Evolutionary conservation across 1,140 invertebrate species (phyloP), one percentile per base, ranked within the genome.

Genomic region (Drosophila serrata): DNA sequence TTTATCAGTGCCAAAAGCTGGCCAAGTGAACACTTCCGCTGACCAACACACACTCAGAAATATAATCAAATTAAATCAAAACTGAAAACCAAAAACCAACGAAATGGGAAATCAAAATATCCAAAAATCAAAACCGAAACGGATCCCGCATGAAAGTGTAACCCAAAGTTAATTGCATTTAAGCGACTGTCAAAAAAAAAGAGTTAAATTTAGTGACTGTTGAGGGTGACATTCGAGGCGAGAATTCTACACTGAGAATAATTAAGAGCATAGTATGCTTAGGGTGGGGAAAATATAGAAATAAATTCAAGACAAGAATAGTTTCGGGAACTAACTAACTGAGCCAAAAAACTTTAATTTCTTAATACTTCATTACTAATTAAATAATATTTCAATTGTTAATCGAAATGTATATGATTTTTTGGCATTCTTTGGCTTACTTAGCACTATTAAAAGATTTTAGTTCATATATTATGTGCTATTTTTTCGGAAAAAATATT

Each of bases 101-200:
- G 7, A 22, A 27, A 22, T 48, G 24, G 42, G 19, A 35, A 59
- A 22, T 11, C 13, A 15, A 33, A 59, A 46, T 19, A 58, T 13
- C 19, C 12, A 4, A 35, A 35, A 57, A 46, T 13, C 31, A 46
- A 63, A 72, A 37, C 56, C 37, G 12, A 37, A 72, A 69, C 37
- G 35, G 27, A 6, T 37, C 68, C 69, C 68, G 35, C 68, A 58
- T 70, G 29, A 70, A 70, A 72, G 63, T 70, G 35, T 57, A 57
- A 57, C 64, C 48, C 69, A 69, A 72, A 70, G 53, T 59, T 72
- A 65, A 75, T 75, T 65, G 43, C 51, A 51, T 75, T 75, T 75
- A 75, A 75, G 61, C 57, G 57, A 49, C 19, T 57, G 42, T 56
- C 46, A 48, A 33, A 31, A 68, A 46, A 35, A 31, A 40, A 60